Conservation (phyloP, 2,113 vertebrate species). For the Hippocampus mohnikei region DNA sequence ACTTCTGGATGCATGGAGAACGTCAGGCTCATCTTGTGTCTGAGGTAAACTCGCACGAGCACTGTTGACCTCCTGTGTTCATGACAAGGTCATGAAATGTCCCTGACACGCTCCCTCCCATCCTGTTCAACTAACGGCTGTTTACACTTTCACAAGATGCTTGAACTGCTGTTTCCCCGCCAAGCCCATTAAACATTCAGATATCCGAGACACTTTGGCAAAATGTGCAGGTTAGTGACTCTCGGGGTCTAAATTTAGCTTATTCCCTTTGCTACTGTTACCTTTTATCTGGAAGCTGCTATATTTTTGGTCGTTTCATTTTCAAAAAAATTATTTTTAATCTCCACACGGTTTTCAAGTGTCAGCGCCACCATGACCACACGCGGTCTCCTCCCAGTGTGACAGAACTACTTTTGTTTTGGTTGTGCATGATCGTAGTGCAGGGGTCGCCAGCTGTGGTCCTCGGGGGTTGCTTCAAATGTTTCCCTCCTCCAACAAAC, state of each 20-base stretch:
- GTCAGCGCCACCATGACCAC: slow-evolving; percentile 59
- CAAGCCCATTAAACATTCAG: not conserved
- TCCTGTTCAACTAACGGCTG: not conserved
- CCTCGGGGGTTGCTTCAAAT: too few species aligned
- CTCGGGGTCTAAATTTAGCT: slow-evolving; percentile 39
- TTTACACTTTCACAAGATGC: not conserved
- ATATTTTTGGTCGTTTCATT: slow-evolving; percentile 19
- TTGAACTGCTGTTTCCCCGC: not conserved
- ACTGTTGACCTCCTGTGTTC: too few species aligned
- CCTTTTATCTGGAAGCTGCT: slow-evolving; percentile 34
- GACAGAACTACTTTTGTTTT: slow-evolving; percentile 33
- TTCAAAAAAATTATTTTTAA: not conserved
- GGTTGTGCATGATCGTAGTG: slow-evolving; percentile 31
- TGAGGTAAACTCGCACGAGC: too few species aligned
- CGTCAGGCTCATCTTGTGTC: too few species aligned
- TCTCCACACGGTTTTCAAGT: slow-evolving; percentile 38
- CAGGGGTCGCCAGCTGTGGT: too few species aligned
- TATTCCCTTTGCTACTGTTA: slow-evolving; percentile 35
- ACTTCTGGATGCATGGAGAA: too few species aligned
- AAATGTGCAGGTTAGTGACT: slow-evolving; percentile 14
- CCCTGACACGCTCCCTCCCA: not conserved
- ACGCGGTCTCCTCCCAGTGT: slow-evolving; percentile 39
- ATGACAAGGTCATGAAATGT: too few species aligned
- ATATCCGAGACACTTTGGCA: slow-evolving; percentile 3
- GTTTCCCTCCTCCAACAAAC: too few species aligned